phyloP scores from a whole-genome alignment of 2,113 vertebrate genomes.

The Petrocephalus microphthalmus region DNA sequence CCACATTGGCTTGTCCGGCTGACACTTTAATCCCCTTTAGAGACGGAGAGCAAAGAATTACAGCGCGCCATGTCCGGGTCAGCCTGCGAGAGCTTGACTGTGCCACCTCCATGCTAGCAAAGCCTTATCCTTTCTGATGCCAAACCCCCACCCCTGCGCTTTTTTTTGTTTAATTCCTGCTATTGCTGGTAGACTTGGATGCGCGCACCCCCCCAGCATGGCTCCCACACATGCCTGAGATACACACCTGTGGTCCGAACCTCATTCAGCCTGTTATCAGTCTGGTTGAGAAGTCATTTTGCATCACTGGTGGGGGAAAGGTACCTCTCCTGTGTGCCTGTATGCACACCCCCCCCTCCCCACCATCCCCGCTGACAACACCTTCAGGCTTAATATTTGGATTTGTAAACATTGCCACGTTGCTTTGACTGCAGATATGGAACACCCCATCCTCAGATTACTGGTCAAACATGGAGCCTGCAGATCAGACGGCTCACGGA shows the following conservation, averaged over 20 bases:
- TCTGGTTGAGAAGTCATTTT: not conserved
- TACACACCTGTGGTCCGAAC: not conserved
- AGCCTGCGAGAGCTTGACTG: constrained; percentile 42
- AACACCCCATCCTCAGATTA: not conserved
- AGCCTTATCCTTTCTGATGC: constrained; percentile 21
- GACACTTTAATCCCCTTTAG: constrained; percentile 63
- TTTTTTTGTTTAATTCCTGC: constrained; percentile 10
- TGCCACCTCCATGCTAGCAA: not conserved
- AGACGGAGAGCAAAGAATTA: constrained; percentile 48
- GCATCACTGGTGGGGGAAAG: not conserved
- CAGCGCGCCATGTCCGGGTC: constrained; percentile 49
- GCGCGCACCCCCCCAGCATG: not conserved
- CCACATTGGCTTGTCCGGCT: constrained; percentile 52
- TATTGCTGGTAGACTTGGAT: not conserved
- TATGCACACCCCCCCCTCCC: not conserved
- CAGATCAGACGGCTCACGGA: constrained; percentile 1
- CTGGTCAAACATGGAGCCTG: not conserved
- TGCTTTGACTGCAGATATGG: not conserved
- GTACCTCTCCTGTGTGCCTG: not conserved
- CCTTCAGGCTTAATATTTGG: not conserved
- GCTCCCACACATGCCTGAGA: not conserved
- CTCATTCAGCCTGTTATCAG: not conserved
- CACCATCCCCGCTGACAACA: not conserved
- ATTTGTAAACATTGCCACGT: not conserved
- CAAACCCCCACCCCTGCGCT: not conserved